Evolutionary conservation across 2,113 vertebrate genomes (phyloP).

Genomic region (Sisor rabdophorus): DNA sequence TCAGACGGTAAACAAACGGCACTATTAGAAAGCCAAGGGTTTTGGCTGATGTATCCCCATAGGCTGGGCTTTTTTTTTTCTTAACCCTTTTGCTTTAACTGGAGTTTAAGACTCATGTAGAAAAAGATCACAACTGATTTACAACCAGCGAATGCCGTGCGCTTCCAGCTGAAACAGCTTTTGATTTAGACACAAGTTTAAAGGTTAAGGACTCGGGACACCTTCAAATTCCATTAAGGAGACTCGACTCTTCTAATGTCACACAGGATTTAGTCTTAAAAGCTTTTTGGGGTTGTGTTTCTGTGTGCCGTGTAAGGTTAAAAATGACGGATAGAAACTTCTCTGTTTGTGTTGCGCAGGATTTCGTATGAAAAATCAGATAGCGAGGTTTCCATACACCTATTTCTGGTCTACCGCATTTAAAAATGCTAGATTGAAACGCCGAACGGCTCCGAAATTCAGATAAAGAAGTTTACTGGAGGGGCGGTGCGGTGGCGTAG

Average conservation of each 20-base stretch:
- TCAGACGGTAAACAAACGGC: constrained; percentile 19
- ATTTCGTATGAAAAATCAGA: background rate
- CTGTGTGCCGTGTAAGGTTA: background rate
- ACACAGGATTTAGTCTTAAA: background rate
- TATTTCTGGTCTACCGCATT: no score
- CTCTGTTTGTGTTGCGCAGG: background rate
- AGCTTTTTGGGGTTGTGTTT: background rate
- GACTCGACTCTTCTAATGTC: background rate
- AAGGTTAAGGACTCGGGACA: background rate
- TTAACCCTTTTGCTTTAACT: constrained; percentile 6
- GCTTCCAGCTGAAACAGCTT: background rate
- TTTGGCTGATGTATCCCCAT: constrained; percentile 6
- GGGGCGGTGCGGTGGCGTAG: no score
- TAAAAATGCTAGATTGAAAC: no score
- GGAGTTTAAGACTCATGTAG: constrained; percentile 8
- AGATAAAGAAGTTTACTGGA: no score
- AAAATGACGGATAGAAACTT: background rate
- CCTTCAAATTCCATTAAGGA: constrained; percentile 22
- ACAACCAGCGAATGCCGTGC: constrained; percentile 2
- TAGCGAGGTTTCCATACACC: no score
- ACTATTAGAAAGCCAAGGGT: background rate
- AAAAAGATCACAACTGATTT: constrained; percentile 4
- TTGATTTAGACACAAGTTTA: constrained; percentile 10
- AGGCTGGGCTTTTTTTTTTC: background rate
- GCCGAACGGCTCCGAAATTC: no score